Evolutionary conservation across 2,113 vertebrate genomes (phyloP), one percentile per base, ranked within the genome.

Genomic region (Anguilla rostrata): DNA sequence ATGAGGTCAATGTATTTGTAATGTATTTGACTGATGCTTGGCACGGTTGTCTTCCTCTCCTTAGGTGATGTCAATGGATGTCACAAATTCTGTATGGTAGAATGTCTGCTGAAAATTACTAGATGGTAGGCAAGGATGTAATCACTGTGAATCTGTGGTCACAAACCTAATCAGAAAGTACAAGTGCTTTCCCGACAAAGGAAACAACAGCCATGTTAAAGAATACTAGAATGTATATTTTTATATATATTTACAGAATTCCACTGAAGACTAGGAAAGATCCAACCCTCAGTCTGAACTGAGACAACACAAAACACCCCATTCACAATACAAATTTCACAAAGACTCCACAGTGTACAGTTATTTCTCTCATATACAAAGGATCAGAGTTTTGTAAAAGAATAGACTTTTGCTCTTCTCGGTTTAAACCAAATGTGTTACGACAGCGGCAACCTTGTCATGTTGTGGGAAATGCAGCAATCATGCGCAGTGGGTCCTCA

Each of bases 291-390:
- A 91, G 85, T 91, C 88, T 90, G 87, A 91, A 75, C 63, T 83
- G 84, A 87, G 89, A 93, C 75, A 93, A 92, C 92, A 93, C 89
- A 85, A 34, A 89, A 75, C 90, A 93, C 88, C 90, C 89, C 60
- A 82, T 95, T 96, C 93, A 95, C 91, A 93, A 93, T 95, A 96
- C 94, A 94, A 95, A 95, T 89, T 92, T 89, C 92, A 91, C 90
- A 92, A 91, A 93, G 94, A 94, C 85, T 85, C 86, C 91, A 94
- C 92, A 93, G 92, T 89, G 92, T 93, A 96, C 89, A 93, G 88
- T 88, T 92, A 96, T 92, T 94, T 85, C 87, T 88, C 90, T 93
- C 93, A 90, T 90, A 92, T 91, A 93, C 89, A 94, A 93, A 91
- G 86, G 84, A 92, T 93, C 92, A 91, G 90, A 91, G 93, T 91